Base-by-base conservation (phyloP, 1,140 invertebrate genomes). In the Pseudomyrmex dendroicus region DNA sequence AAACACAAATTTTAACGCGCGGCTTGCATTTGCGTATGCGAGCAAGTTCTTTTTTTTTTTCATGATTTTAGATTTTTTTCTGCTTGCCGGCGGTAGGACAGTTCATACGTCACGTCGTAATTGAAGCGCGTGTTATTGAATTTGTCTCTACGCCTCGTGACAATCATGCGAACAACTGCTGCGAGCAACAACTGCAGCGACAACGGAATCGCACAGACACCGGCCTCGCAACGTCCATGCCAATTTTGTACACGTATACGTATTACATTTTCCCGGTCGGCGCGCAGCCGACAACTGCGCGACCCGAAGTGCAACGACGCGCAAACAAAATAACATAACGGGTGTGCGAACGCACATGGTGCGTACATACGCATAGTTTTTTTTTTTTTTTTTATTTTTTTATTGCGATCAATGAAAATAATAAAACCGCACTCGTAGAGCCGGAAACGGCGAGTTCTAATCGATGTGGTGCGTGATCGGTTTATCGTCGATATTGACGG, bases 291-390 rank as follows among this genome's bases (percentile, higher is more conserved):
- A 80, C 66, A 80, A 80, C 76, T 35, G 35, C 35, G 59, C 17
- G 20, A 35, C 54, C 9, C 66, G 15, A 59, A 72, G 54, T n/a
- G 66, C 54, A 25, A 70, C 59, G 66, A 59, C 76, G 54, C 20
- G 66, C 66, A 35, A 80, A 80, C 76, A 50, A 66, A 80, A 80
- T 80, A 80, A 80, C 67, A 35, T 35, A 80, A 80, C 76, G 66
- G 35, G n/a, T 64, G 44, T 8, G 35, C 20, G 12, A 35, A 35
- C 35, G 1, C 35, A 10, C 7, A 17, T 20, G 12, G 15, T 70
- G 57, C 54, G 22, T 50, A 59, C 22, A n/a, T 20, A 17, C 48
- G 48, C 35, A 35, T 35, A 0, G 7, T 35, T 35, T 35, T 35
- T 0, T 35, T 35, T 0, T 35, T 35, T 35, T 35, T 5, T 35